phyloP scores from a whole-genome alignment of 2,888 invertebrate genomes.

The Eupithecia dodoneata region DNA sequence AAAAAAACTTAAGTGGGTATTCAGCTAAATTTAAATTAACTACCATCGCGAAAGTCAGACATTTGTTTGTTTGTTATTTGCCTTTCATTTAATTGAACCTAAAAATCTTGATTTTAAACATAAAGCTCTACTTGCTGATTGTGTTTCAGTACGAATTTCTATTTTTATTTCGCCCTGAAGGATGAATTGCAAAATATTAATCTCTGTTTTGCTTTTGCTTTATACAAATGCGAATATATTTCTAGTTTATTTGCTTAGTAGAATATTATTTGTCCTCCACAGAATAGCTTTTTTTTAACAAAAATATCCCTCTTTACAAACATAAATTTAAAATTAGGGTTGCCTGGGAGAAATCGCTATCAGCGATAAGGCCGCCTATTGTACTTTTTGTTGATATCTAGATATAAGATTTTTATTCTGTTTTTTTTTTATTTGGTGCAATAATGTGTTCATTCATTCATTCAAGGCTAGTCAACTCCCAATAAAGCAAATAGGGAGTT shows the following conservation, averaged over 20 bases:
- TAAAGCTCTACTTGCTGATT: neutral
- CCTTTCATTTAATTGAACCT: neutral
- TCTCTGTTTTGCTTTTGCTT: neutral
- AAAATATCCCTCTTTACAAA: neutral
- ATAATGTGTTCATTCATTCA: no score
- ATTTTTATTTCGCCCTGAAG: neutral
- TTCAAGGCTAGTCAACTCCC: conserved; percentile 4
- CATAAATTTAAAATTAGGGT: conserved; percentile 1
- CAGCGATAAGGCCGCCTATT: no score
- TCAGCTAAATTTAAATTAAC: conserved; percentile 18
- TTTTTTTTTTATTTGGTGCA: no score
- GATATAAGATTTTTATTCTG: no score
- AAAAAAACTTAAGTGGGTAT: conserved; percentile 10
- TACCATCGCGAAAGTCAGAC: conserved; percentile 1
- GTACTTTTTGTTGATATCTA: no score
- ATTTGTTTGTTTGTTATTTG: neutral
- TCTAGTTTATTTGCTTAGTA: neutral
- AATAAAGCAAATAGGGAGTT: conserved; percentile 27
- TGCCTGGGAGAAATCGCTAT: no score
- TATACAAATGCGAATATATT: neutral
- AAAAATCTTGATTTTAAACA: neutral
- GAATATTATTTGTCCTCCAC: neutral
- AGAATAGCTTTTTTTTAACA: neutral
- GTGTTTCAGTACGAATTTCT: neutral
- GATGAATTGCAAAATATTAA: neutral